Percentiles rank a stretch among this genome's conserved stretches.
Evolutionary conservation across 2,113 vertebrate genomes (phyloP).

Genomic region (Equus quagga): DNA sequence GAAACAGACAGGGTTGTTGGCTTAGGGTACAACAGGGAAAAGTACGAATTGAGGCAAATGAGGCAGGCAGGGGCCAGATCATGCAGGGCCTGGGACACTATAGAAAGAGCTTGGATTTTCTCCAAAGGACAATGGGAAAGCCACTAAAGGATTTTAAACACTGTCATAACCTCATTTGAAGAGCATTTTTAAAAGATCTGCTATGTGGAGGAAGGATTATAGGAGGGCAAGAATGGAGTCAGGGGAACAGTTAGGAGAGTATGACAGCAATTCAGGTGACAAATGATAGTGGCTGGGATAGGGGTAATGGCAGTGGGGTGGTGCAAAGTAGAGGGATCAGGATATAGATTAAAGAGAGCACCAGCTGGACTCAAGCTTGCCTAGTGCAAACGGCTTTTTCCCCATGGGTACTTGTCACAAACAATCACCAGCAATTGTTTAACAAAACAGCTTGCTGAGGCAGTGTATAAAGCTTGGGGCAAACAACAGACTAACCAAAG

Average conservation of each 20-base stretch:
- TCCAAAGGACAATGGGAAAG: background rate
- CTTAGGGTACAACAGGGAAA: background rate
- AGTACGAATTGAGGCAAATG: background rate
- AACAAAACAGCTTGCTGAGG: background rate
- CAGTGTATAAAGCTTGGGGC: background rate
- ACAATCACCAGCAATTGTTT: background rate
- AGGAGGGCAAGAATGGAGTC: background rate
- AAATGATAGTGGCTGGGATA: background rate
- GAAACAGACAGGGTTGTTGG: background rate
- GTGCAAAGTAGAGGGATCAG: background rate
- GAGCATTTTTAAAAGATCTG: background rate
- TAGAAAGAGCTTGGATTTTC: background rate
- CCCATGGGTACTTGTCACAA: background rate
- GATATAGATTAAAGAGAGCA: background rate
- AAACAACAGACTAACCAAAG: background rate
- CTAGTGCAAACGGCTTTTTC: background rate
- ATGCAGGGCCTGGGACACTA: background rate
- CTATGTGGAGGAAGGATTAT: background rate
- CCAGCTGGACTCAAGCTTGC: background rate
- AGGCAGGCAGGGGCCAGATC: background rate
- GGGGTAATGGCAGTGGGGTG: background rate
- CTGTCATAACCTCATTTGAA: background rate
- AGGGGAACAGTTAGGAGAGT: background rate
- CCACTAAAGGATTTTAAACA: background rate
- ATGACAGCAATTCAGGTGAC: background rate